phyloP scores from a whole-genome alignment of 2,888 invertebrate species.

The Blera fallax region DNA sequence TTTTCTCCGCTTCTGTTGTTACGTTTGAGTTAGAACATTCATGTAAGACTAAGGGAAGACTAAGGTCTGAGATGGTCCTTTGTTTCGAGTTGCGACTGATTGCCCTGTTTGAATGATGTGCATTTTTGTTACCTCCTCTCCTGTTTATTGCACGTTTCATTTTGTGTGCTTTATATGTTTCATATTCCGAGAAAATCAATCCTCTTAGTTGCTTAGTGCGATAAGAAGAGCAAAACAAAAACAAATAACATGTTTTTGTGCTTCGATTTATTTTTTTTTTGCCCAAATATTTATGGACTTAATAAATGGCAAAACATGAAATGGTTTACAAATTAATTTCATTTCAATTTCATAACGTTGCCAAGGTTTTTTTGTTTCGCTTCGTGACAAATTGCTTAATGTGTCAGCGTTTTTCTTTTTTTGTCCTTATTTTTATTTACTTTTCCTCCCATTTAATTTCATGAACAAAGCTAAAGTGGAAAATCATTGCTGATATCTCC shows the following conservation, averaged over 20 bases:
- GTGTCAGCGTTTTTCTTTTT: neutral
- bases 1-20: neutral
- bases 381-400: constrained; percentile 8
- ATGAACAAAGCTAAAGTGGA: constrained; percentile 3
- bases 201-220: neutral
- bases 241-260: neutral
- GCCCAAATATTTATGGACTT: neutral
- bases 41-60: no score
- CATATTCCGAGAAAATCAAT: neutral
- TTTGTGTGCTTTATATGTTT: neutral
- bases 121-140: neutral
- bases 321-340: constrained; percentile 17
- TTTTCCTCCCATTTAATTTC: neutral
- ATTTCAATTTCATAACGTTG: constrained; percentile 19
- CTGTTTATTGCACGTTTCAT: neutral
- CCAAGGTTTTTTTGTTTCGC: neutral
- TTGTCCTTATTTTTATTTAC: constrained; percentile 1
- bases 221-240: neutral
- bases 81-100: neutral
- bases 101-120: constrained; percentile 1
- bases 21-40: neutral
- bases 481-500: neutral
- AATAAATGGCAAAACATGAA: constrained; percentile 12
- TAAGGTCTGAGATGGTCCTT: neutral
- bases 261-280: neutral